Evolutionary conservation across 2,797 vertebrate species (phyloP).

Genomic region (Danio jaintianensis): DNA sequence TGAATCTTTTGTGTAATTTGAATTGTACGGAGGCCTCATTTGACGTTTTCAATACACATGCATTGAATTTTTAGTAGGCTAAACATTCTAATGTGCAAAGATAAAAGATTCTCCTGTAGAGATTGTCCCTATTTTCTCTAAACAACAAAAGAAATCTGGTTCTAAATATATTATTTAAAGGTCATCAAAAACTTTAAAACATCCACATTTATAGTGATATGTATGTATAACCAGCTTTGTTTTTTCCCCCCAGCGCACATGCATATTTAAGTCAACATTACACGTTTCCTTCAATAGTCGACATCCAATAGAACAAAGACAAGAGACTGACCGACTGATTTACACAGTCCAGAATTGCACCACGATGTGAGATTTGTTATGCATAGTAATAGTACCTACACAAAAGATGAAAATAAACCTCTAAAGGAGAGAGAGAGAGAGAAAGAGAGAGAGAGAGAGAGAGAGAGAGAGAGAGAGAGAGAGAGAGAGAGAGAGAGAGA

Average conservation of each 20-base stretch:
- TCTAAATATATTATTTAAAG: constrained; percentile 35
- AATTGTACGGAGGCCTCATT: neutral
- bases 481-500: constrained; percentile 55
- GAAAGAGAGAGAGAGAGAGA: constrained; percentile 63
- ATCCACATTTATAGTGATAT: neutral
- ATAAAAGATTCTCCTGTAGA: neutral
- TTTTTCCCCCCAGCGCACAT: constrained; percentile 19
- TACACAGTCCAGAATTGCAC: constrained; percentile 65
- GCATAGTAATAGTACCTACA: constrained; percentile 77
- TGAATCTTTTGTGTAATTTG: neutral
- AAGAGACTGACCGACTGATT: constrained; percentile 59
- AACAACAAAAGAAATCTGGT: neutral
- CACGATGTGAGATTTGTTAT: constrained; percentile 71
- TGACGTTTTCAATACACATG: neutral
- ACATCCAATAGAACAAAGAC: constrained; percentile 54
- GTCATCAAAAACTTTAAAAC: constrained; percentile 17
- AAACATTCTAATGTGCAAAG: constrained; percentile 26
- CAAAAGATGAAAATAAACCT: neutral
- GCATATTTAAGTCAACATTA: constrained; percentile 47
- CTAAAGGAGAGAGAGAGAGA: constrained; percentile 15
- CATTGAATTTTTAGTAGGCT: no score
- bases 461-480: constrained; percentile 55
- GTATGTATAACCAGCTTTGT: constrained; percentile 12
- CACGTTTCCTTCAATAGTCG: constrained; percentile 37
- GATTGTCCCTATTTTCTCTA: neutral